Base-by-base conservation (phyloP, 2,113 vertebrate species). In the Percina caprodes region DNA sequence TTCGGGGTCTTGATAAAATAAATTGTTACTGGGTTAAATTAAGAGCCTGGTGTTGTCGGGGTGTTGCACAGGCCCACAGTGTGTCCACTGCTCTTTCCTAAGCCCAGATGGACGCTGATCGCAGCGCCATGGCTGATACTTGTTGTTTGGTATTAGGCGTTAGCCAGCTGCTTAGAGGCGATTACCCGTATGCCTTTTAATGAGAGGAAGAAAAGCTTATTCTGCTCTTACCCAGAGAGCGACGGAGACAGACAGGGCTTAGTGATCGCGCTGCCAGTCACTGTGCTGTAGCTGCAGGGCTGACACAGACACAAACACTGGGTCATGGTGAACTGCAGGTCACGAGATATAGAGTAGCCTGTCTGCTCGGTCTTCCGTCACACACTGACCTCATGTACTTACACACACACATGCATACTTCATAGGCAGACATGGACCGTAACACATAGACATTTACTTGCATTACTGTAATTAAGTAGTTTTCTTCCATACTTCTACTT, bases 131-230 rank as follows among this genome's bases (percentile, higher is more conserved):
- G 35, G 65, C 77, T 82, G 84, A 90, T 89, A 79, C 85, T 89
- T 89, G 87, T 84, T 89, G 88, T 90, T 74, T 86, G 84, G 88
- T 83, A 80, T 91, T 87, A 87, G 81, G 73, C 69, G 55, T 84
- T 62, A 85, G 87, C 80, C 87, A 86, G 77, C 91, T 87, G 84
- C 92, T 93, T 90, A 88, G 74, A 84, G 65, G 56, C 55, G 90
- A 93, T 93, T 92, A 93, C 73, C 85, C 62, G 87, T 82, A 77
- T 82, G 84, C 85, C 88, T 91, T 92, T 93, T 92, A 94, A 91
- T 90, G 86, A 91, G 88, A 89, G 86, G 91, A 92, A 89, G 91
- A 89, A 74, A 77, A 73, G 88, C 86, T 93, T 91, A 91, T 78
- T 75, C 62, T 71, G 71, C 83, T 70, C 59, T 92, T 90, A 92